These are phyloP conservation scores for Pseudochaenichthys georgianus DNA, from an alignment of 2,797 vertebrate species.

Conservation along the genomic window DNA sequence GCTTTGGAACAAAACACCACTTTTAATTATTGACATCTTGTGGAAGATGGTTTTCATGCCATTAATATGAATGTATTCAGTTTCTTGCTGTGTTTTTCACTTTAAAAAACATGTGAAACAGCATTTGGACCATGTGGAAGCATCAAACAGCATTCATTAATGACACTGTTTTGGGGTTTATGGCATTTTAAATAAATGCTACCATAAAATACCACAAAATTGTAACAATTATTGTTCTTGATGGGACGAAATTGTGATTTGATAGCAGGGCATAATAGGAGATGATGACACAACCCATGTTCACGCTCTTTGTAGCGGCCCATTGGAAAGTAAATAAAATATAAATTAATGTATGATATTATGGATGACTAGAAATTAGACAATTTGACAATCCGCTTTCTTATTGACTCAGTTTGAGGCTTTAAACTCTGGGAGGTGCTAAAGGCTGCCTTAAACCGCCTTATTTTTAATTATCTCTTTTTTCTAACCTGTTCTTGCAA, in stretches of 20 bases:
- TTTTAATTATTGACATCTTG: conserved; percentile 6
- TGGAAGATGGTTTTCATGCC: neutral
- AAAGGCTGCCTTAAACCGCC: too few species aligned
- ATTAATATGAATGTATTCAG: neutral
- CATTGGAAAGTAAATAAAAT: neutral
- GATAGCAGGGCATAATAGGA: neutral
- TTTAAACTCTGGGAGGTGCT: neutral
- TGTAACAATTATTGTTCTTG: too few species aligned
- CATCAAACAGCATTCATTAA: conserved; percentile 11
- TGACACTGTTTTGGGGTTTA: neutral
- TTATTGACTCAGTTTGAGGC: neutral
- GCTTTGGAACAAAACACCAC: conserved; percentile 12
- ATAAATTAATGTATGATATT: too few species aligned
- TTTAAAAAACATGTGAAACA: neutral
- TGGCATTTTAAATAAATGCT: neutral
- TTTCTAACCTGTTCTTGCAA: neutral
- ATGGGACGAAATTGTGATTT: neutral
- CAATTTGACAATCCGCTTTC: neutral
- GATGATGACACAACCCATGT: neutral
- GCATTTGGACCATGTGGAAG: conserved; percentile 7
- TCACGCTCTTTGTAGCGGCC: neutral
- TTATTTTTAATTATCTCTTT: too few species aligned
- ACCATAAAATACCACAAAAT: too few species aligned
- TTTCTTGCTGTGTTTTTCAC: neutral
- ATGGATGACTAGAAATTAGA: too few species aligned